These are phyloP conservation scores for Gila robusta DNA, from an alignment of 2,797 vertebrate genomes.

Conservation along the genomic window DNA sequence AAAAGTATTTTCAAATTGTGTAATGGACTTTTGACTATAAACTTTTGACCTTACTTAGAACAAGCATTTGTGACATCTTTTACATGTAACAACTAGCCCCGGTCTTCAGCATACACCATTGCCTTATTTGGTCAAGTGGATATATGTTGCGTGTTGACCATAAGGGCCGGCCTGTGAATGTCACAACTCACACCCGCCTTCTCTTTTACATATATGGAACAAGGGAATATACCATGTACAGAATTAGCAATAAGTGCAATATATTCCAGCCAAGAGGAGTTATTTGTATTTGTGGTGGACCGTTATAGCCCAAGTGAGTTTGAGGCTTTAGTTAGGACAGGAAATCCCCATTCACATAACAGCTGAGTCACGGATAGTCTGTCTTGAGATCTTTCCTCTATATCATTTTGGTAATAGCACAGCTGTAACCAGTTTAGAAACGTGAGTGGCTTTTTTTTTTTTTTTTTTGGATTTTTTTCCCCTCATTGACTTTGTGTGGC, in stretches of 20 bases:
- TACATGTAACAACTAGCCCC: neutral
- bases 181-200: conserved; percentile 3
- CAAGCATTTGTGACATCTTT: neutral
- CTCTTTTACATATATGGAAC: neutral
- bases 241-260: conserved; percentile 1
- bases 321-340: conserved; percentile 48
- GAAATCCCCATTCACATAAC: conserved; percentile 55
- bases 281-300: conserved; percentile 33
- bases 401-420: neutral
- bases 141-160: neutral
- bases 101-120: neutral
- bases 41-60: neutral
- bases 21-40: neutral
- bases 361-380: neutral
- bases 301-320: conserved; percentile 23
- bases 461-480: too few species aligned
- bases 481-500: neutral
- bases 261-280: conserved; percentile 18
- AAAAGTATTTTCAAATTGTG: neutral
- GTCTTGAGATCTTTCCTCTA: conserved; percentile 2
- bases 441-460: neutral
- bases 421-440: neutral
- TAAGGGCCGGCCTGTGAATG: neutral
- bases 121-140: conserved; percentile 8
- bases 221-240: neutral